Base-by-base conservation (phyloP, 2,888 invertebrate species). In the Hyles lineata region DNA sequence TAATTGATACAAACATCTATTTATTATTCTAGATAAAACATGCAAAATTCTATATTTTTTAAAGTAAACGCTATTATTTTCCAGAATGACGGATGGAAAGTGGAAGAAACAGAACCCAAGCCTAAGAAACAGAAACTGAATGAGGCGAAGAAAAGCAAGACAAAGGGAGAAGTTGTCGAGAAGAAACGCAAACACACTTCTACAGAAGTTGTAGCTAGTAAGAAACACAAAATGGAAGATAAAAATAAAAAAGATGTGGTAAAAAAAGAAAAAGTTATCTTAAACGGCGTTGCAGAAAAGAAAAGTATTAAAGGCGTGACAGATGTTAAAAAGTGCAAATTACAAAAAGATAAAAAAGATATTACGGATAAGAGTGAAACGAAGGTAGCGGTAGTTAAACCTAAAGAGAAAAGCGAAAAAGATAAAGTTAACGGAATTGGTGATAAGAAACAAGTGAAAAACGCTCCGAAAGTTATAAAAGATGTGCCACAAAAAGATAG, bases 51-150 rank as follows among this genome's bases (percentile, higher is more conserved):
- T 25, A 8, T 7, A 29, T 58, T n/a, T 58, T 35, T 70, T 21
- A 23, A 23, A 21, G 23, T 55, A 23, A 23, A 25, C 5, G 5
- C 7, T 52, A 21, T 72, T 61, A 55, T 9, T 75, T 79, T 74
- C 61, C 85, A 93, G 93, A 88, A 85, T 52, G 88, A 88, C 8
- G 87, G 83, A 2, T 90, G 92, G 90, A 77, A 89, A 74, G 87
- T 91, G 0, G 91, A 90, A 62, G 25, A 87, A 0, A 79, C 84
- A 0, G 83, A 83, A n/a, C 75, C 82, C 0, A 76, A 76, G 19
- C 5, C 73, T 1, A 81, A 85, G 23, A 81, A 84, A 72, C 71
- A 75, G n/a, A 87, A 86, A 70, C 76, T 75, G 73, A 84, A 83
- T 69, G 81, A 85, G 83, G 87, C 72, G 89, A 93, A 80, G 87